A percentile compares a stretch with the other conserved stretches of the same genome.
These are phyloP conservation scores for Labrus mixtus DNA, from an alignment of 2,113 vertebrate genomes.

Conservation along the genomic window DNA sequence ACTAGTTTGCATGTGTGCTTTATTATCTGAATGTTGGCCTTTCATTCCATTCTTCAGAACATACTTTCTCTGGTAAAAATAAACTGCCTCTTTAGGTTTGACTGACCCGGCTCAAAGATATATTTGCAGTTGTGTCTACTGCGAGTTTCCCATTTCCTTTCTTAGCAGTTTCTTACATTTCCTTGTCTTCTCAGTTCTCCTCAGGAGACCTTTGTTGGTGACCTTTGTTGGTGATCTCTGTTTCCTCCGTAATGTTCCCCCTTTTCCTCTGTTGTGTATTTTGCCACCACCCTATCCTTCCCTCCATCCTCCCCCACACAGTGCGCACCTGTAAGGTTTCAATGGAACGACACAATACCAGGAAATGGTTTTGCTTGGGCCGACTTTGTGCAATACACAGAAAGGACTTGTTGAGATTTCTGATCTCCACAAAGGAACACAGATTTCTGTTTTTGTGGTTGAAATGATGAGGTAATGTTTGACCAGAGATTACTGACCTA, in stretches of 20 bases:
- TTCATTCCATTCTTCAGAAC: background rate
- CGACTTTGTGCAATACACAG: conserved; percentile 20
- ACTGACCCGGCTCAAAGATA: background rate
- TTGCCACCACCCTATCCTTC: conserved; percentile 5
- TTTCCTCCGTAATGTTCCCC: background rate
- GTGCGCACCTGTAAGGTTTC: conserved; percentile 69
- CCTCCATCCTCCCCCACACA: conserved; percentile 21
- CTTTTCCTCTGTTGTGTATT: conserved; percentile 39
- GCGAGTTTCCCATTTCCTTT: conserved; percentile 18
- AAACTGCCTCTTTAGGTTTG: conserved; percentile 25
- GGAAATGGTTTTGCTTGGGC: conserved; percentile 68
- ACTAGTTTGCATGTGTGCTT: background rate
- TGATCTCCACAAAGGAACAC: background rate
- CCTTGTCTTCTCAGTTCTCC: conserved; percentile 19
- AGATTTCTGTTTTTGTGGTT: conserved; percentile 3
- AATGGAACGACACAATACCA: conserved; percentile 73
- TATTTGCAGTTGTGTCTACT: background rate
- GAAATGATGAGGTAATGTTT: conserved; percentile 29
- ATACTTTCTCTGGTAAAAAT: conserved; percentile 3
- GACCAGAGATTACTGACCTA: conserved; percentile 14
- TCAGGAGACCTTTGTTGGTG: conserved; percentile 10
- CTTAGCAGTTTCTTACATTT: conserved; percentile 8
- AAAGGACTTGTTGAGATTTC: conserved; percentile 10
- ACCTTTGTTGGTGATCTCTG: background rate
- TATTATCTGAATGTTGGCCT: background rate